These are phyloP conservation scores for Vanacampus margaritifer DNA, from an alignment of 2,113 vertebrate genomes.

Conservation along the genomic window DNA sequence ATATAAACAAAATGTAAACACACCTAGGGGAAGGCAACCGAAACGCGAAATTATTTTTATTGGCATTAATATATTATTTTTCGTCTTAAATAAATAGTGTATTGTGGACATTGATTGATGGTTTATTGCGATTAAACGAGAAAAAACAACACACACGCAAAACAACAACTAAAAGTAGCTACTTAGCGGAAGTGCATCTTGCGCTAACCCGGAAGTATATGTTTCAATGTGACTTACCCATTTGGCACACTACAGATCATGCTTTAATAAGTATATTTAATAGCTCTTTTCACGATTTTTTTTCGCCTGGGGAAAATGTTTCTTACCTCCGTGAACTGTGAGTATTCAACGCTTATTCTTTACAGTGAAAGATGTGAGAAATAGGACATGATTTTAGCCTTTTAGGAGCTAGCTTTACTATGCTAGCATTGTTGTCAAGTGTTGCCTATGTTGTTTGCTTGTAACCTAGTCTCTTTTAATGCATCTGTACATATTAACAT, in stretches of 20 bases:
- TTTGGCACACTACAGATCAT: neutral
- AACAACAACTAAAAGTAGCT: neutral
- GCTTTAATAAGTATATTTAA: neutral
- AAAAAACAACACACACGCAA: too few species aligned
- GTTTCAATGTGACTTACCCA: slow-evolving; percentile 63
- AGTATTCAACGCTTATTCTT: slow-evolving; percentile 46
- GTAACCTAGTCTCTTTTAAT: neutral
- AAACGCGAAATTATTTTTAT: too few species aligned
- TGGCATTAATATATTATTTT: too few species aligned
- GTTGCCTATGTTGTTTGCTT: neutral
- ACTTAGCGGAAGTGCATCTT: neutral
- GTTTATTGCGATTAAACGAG: neutral
- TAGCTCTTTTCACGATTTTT: neutral
- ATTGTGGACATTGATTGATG: too few species aligned
- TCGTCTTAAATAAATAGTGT: too few species aligned
- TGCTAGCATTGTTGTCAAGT: neutral
- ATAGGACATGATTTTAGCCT: neutral
- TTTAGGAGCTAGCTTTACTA: neutral
- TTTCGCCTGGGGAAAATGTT: slow-evolving; percentile 54
- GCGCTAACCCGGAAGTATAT: slow-evolving; percentile 41
- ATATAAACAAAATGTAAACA: too few species aligned
- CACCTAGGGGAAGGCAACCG: too few species aligned
- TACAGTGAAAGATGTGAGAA: neutral
- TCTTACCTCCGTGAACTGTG: slow-evolving; percentile 69
- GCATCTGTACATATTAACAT: neutral